phyloP scores from a whole-genome alignment of 2,888 invertebrate species.

The Abscondita cerata region DNA sequence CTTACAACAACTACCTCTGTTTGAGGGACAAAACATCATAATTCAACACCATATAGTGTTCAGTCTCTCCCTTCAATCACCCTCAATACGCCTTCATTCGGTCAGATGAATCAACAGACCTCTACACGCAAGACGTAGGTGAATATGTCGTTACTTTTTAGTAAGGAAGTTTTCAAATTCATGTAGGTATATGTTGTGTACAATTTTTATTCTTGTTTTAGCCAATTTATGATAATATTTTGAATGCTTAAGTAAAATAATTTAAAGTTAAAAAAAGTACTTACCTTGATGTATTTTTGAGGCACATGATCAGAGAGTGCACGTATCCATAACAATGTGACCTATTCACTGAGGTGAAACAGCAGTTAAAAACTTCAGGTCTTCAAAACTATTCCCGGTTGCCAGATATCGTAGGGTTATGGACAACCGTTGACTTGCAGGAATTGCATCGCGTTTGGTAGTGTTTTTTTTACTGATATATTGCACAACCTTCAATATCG shows the following conservation, averaged over 20 bases:
- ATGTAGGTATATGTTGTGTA: no score
- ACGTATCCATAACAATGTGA: conserved; percentile 36
- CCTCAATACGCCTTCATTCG: no score
- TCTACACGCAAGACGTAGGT: no score
- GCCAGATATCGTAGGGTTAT: conserved; percentile 38
- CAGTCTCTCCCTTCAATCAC: no score
- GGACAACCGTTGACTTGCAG: conserved; percentile 35
- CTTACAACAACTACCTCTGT: not conserved
- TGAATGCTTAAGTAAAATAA: no score
- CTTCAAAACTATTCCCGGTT: conserved; percentile 39
- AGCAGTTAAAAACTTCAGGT: conserved; percentile 34
- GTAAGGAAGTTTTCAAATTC: no score
- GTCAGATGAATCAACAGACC: no score
- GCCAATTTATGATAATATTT: no score
- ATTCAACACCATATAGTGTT: not conserved
- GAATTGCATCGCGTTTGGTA: conserved; percentile 37
- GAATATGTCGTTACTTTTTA: no score
- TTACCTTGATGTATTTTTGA: conserved; percentile 35
- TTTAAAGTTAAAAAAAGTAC: no score
- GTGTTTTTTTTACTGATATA: conserved; percentile 19
- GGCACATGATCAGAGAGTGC: conserved; percentile 23
- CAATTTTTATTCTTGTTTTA: no score
- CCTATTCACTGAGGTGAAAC: conserved; percentile 36
- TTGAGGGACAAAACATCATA: not conserved
- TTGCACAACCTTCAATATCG: no score